phyloP scores from a whole-genome alignment of 2,888 invertebrate genomes.

The Creontiades dilutus region DNA sequence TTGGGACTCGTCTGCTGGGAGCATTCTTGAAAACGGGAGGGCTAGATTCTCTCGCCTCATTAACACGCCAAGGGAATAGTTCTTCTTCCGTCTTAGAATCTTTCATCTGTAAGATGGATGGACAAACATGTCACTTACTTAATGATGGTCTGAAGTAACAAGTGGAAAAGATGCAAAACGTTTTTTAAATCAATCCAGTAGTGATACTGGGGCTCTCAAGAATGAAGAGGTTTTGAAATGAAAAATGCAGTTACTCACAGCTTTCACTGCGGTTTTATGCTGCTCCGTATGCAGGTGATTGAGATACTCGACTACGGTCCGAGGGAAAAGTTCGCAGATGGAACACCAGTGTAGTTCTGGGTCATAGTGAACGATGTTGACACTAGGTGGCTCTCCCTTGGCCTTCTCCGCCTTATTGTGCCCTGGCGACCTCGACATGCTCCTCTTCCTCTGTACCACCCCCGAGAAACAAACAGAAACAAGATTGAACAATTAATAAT shows the following conservation, averaged over 20 bases:
- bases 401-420: background rate
- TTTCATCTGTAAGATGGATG: conserved; percentile 16
- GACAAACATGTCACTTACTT: background rate
- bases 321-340: conserved; percentile 91
- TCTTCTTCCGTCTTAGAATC: conserved; percentile 84
- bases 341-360: conserved; percentile 95
- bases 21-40: conserved; percentile 83
- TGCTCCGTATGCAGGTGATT: conserved; percentile 89
- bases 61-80: conserved; percentile 84
- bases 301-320: conserved; percentile 91
- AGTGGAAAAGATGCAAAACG: too few relatives aligned
- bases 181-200: too few relatives aligned
- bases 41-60: conserved; percentile 68
- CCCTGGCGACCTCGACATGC: conserved; percentile 43
- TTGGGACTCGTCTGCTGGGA: conserved; percentile 88
- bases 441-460: conserved; percentile 41
- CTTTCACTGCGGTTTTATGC: conserved; percentile 81
- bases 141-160: too few relatives aligned
- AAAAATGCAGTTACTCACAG: background rate
- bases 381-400: conserved; percentile 66
- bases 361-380: conserved; percentile 91
- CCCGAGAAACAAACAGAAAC: background rate
- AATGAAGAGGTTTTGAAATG: too few relatives aligned
- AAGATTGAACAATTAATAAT: background rate
- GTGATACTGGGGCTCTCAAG: too few relatives aligned